Conservation (phyloP, 2,113 vertebrate genomes). For the Phyllostomus discolor region DNA sequence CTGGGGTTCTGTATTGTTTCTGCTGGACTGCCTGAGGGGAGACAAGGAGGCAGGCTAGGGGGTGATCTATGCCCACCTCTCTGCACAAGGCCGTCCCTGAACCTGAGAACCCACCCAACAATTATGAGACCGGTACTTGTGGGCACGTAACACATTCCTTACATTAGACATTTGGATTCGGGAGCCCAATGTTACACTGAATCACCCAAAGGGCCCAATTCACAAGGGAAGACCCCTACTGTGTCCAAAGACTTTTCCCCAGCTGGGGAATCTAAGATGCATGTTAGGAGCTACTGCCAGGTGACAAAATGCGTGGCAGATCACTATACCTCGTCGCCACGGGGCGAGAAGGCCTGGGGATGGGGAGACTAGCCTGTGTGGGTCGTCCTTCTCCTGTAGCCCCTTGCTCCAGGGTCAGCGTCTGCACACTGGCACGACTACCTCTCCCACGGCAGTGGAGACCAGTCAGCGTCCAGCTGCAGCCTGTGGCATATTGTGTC, state of each 20-base stretch:
- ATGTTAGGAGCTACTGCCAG: neutral
- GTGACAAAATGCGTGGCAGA: neutral
- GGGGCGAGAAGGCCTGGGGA: no score
- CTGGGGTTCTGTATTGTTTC: neutral
- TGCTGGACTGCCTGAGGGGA: neutral
- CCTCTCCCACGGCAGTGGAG: neutral
- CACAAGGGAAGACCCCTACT: neutral
- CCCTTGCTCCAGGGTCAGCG: neutral
- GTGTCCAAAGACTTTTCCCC: neutral
- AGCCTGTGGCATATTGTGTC: neutral
- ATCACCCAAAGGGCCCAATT: neutral
- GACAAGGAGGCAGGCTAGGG: neutral
- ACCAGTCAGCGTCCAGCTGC: neutral
- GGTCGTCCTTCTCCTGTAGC: neutral
- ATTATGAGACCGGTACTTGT: neutral
- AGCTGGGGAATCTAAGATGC: neutral
- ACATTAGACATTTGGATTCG: neutral
- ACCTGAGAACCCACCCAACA: neutral
- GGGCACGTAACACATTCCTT: neutral
- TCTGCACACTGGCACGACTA: neutral
- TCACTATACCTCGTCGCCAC: neutral
- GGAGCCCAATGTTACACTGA: neutral
- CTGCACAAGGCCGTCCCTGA: neutral
- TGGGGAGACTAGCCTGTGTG: no score
- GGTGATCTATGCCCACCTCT: neutral